Evolutionary conservation across 53 echinoderm and acorn worm species (phyloP).

Genomic region (Echinometra lucunter): DNA sequence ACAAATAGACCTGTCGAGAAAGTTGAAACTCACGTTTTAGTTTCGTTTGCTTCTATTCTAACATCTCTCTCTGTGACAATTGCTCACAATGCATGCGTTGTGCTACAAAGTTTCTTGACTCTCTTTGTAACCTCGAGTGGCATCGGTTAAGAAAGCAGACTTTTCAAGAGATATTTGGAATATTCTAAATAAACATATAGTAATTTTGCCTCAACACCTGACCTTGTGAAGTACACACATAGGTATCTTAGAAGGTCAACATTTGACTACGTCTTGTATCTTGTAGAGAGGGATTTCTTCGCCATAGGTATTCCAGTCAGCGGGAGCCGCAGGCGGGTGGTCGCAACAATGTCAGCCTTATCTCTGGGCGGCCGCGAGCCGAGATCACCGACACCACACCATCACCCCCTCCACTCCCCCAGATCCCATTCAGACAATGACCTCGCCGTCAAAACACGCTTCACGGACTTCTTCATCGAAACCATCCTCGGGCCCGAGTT

Average conservation of each 20-base stretch:
- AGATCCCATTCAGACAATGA: slow-evolving; percentile 72
- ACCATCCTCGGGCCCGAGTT: slow-evolving; percentile 85
- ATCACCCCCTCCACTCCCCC: neutral
- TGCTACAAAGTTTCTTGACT: slow-evolving; percentile 34
- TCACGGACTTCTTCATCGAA: slow-evolving; percentile 98
- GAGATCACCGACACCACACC: slow-evolving; percentile 52
- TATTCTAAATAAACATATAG: slow-evolving; percentile 13
- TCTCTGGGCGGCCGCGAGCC: slow-evolving; percentile 60
- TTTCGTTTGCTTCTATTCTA: slow-evolving; percentile 31
- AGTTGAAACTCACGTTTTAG: slow-evolving; percentile 43
- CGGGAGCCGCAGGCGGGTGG: slow-evolving; percentile 67
- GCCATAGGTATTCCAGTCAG: slow-evolving; percentile 36
- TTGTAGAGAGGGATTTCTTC: neutral
- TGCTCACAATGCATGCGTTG: slow-evolving; percentile 37
- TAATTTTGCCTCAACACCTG: neutral
- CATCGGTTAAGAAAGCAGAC: neutral
- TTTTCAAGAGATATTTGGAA: slow-evolving; percentile 13
- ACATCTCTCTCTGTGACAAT: slow-evolving; percentile 36
- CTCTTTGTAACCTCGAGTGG: neutral
- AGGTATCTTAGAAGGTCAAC: neutral
- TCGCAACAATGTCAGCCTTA: slow-evolving; percentile 58
- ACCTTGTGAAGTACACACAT: neutral
- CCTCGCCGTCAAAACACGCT: slow-evolving; percentile 75
- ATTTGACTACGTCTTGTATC: neutral
- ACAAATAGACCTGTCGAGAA: slow-evolving; percentile 53